phyloP scores from a whole-genome alignment of 2,888 invertebrate genomes.

The Thalpophila matura region DNA sequence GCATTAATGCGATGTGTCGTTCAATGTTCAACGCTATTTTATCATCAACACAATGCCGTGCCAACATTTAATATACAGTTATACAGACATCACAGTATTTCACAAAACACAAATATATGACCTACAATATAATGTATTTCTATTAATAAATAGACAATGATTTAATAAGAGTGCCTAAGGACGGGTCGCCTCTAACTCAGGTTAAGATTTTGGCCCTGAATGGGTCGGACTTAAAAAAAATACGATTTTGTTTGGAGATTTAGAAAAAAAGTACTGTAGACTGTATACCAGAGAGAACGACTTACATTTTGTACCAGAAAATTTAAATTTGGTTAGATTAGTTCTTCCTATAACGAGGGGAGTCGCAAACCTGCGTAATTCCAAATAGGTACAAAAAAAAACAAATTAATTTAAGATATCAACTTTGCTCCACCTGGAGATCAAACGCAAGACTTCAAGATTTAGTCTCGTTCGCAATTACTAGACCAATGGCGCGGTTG shows the following conservation, averaged over 20 bases:
- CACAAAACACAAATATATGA: background rate
- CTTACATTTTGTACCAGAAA: background rate
- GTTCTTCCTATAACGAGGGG: background rate
- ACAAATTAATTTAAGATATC: conserved; percentile 1
- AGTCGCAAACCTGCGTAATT: background rate
- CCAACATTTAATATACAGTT: conserved; percentile 30
- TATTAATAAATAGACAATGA: background rate
- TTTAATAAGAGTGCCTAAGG: conserved; percentile 5
- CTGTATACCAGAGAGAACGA: too few relatives aligned
- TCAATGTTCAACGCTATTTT: conserved; percentile 37
- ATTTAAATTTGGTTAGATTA: background rate
- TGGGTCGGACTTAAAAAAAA: too few relatives aligned
- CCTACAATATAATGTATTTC: conserved; percentile 1
- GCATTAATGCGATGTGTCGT: conserved; percentile 51
- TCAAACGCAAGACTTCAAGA: conserved; percentile 23
- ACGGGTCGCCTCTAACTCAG: too few relatives aligned
- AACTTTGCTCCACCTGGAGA: conserved; percentile 7
- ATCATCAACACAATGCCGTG: conserved; percentile 34
- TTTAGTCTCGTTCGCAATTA: conserved; percentile 22
- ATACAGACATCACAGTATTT: conserved; percentile 16
- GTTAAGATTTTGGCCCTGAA: too few relatives aligned
- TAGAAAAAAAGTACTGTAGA: too few relatives aligned
- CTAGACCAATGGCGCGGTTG: conserved; percentile 38
- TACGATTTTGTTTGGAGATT: too few relatives aligned
- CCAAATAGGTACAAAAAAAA: background rate